Conservation (phyloP, 2,797 vertebrate genomes). For the Danio albolineatus region DNA sequence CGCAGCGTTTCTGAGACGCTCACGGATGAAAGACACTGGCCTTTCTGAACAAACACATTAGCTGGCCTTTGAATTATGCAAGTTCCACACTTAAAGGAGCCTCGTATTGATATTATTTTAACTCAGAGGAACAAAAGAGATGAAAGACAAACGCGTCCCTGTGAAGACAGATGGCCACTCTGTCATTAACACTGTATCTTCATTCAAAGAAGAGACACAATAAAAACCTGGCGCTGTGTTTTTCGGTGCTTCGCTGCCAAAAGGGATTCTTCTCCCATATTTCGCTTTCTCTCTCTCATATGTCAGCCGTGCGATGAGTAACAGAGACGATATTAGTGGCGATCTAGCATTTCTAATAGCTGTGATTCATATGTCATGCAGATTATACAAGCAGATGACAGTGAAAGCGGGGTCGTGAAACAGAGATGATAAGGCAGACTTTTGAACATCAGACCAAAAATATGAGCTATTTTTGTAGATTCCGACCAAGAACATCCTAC, state of each 20-base stretch:
- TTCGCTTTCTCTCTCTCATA: background rate
- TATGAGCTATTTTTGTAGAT: too few species aligned
- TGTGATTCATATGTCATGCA: constrained; percentile 2
- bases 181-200: constrained; percentile 38
- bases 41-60: constrained; percentile 54
- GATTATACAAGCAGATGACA: constrained; percentile 10
- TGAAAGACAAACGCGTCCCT: constrained; percentile 39
- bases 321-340: background rate
- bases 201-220: constrained; percentile 31
- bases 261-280: background rate
- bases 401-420: background rate
- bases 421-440: background rate
- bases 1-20: constrained; percentile 35
- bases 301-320: background rate
- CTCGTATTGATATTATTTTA: constrained; percentile 53
- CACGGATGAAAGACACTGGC: constrained; percentile 50
- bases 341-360: background rate
- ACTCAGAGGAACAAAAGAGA: constrained; percentile 55
- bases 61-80: constrained; percentile 69
- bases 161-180: constrained; percentile 31
- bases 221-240: constrained; percentile 10
- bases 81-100: constrained; percentile 53
- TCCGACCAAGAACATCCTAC: too few species aligned
- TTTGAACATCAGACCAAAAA: too few species aligned
- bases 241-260: constrained; percentile 1